Evolutionary conservation across 1,140 invertebrate genomes (phyloP).

Genomic region (Sitophilus oryzae): DNA sequence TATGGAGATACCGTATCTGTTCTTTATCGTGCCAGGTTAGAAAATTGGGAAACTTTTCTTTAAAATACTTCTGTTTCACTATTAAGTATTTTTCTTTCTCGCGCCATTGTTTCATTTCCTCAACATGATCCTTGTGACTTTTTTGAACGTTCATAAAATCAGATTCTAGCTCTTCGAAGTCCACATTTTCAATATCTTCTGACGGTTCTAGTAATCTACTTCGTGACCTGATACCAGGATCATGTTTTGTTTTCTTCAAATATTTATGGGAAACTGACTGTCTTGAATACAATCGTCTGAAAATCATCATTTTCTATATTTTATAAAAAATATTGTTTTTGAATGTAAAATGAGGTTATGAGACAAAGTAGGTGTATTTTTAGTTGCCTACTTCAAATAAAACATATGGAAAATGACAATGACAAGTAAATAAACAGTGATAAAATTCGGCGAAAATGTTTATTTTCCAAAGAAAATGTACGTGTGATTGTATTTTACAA

Average conservation of each 20-base stretch:
- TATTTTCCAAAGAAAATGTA: too few species aligned
- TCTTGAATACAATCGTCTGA: slow-evolving; percentile 5
- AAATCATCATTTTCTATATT: slow-evolving; percentile 2
- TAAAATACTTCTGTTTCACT: slow-evolving; percentile 68
- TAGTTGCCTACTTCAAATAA: neutral
- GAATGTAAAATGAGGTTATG: neutral
- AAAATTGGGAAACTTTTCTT: slow-evolving; percentile 62
- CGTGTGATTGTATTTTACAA: too few species aligned
- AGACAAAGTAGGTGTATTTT: neutral
- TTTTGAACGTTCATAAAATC: slow-evolving; percentile 47
- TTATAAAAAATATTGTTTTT: neutral
- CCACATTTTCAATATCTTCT: slow-evolving; percentile 33
- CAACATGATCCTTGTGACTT: slow-evolving; percentile 42
- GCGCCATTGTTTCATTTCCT: slow-evolving; percentile 41
- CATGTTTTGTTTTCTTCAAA: slow-evolving; percentile 8
- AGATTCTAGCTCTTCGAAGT: slow-evolving; percentile 46
- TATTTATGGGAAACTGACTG: neutral
- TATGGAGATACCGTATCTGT: slow-evolving; percentile 67
- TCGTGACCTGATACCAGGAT: slow-evolving; percentile 17
- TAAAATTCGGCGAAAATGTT: too few species aligned
- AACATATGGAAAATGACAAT: neutral
- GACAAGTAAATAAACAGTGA: neutral
- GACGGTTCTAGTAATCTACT: slow-evolving; percentile 11
- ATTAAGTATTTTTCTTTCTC: slow-evolving; percentile 54
- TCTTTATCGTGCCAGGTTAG: slow-evolving; percentile 78